Percentiles rank a stretch among this genome's conserved stretches.
These are phyloP conservation scores for Aplodontia rufa DNA, from an alignment of 2,113 vertebrate species.

Conservation along the genomic window DNA sequence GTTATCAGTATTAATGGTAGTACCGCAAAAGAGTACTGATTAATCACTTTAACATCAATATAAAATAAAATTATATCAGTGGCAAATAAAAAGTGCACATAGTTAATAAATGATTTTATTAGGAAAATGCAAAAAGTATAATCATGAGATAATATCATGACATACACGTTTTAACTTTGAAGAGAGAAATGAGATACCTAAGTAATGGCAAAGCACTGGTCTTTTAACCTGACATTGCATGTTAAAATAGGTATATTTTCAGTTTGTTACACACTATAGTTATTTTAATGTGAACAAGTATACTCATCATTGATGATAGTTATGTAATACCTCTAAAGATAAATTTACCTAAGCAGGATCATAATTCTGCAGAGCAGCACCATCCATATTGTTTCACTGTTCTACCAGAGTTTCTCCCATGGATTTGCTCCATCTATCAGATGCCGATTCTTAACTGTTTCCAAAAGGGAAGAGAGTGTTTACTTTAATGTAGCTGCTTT, in stretches of 20 bases:
- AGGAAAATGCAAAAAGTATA: background rate
- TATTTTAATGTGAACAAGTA: background rate
- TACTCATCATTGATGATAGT: background rate
- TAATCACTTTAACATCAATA: background rate
- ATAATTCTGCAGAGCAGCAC: background rate
- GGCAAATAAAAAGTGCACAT: background rate
- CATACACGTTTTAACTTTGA: background rate
- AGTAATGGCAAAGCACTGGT: background rate
- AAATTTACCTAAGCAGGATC: background rate
- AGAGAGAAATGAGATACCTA: background rate
- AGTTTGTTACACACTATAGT: background rate
- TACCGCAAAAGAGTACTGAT: background rate
- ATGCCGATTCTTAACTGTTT: background rate
- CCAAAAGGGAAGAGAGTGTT: background rate
- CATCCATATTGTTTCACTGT: background rate
- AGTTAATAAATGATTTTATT: background rate
- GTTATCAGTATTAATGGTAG: background rate
- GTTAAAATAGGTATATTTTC: background rate
- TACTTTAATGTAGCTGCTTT: background rate
- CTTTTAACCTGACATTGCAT: background rate
- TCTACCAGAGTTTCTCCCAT: background rate
- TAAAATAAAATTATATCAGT: background rate
- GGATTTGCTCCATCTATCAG: background rate
- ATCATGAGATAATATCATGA: background rate
- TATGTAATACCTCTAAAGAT: background rate